Evolutionary conservation across 2,888 invertebrate species (phyloP).

Genomic region (Cryptocephalus moraei): DNA sequence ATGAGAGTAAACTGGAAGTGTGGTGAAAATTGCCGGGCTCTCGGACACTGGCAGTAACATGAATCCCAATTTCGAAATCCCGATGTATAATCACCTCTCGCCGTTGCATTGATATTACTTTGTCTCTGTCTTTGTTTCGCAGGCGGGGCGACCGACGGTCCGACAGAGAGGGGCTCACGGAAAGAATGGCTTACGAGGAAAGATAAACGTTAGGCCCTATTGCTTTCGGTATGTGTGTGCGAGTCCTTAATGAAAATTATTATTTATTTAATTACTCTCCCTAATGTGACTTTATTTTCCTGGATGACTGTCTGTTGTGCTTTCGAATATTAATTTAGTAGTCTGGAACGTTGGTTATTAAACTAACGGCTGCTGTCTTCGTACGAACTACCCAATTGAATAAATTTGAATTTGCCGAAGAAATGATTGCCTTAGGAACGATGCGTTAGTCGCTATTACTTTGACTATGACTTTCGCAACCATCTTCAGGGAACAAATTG

Average conservation of each 20-base stretch:
- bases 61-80: constrained; percentile 36
- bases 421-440: too few species aligned
- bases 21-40: constrained; percentile 24
- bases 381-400: too few species aligned
- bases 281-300: not conserved
- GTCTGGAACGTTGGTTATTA: too few species aligned
- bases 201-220: constrained; percentile 18
- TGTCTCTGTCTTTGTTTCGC: constrained; percentile 9
- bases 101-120: constrained; percentile 16
- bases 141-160: not conserved
- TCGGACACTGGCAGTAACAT: constrained; percentile 31
- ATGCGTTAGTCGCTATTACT: too few species aligned
- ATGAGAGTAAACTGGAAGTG: constrained; percentile 35
- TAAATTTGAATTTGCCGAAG: too few species aligned
- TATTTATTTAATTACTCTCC: constrained; percentile 9
- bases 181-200: constrained; percentile 14
- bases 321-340: too few species aligned
- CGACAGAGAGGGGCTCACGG: constrained; percentile 8
- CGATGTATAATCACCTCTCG: constrained; percentile 27
- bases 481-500: too few species aligned
- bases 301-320: not conserved
- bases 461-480: too few species aligned
- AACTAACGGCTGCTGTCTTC: too few species aligned
- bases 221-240: constrained; percentile 14
- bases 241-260: constrained; percentile 18